Conservation (phyloP, 2,113 vertebrate species). For the Tetrax tetrax region DNA sequence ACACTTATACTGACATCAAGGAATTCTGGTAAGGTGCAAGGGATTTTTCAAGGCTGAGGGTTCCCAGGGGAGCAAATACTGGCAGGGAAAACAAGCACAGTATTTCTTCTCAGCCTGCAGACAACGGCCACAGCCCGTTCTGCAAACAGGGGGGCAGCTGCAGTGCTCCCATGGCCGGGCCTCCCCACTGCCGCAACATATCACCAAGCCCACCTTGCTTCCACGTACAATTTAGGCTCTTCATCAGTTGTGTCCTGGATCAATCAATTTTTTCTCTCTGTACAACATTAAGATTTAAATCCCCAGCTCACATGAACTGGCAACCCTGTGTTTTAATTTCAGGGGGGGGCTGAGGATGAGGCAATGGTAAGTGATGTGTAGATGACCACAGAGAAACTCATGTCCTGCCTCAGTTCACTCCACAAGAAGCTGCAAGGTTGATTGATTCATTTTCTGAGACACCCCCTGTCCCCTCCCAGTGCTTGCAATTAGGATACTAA, state of each 20-base stretch:
- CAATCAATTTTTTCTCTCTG: background rate
- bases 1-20: background rate
- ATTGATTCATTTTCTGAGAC: background rate
- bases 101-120: background rate
- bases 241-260: background rate
- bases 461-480: background rate
- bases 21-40: background rate
- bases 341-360: background rate
- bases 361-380: background rate
- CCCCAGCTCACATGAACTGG: background rate
- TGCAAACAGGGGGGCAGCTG: background rate
- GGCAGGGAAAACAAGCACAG: background rate
- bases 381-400: background rate
- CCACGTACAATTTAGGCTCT: background rate
- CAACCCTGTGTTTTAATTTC: background rate
- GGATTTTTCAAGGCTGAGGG: background rate
- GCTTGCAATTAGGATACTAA: background rate
- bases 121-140: too few species aligned
- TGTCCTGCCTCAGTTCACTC: background rate
- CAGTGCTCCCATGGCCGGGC: background rate
- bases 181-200: accelerated
- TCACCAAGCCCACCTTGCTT: background rate
- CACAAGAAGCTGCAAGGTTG: background rate
- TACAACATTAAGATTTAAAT: background rate
- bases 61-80: background rate